A percentile compares a stretch with the other conserved stretches of the same genome.
phyloP scores from a whole-genome alignment of 2,888 invertebrate species.

The Apodemia duryi region DNA sequence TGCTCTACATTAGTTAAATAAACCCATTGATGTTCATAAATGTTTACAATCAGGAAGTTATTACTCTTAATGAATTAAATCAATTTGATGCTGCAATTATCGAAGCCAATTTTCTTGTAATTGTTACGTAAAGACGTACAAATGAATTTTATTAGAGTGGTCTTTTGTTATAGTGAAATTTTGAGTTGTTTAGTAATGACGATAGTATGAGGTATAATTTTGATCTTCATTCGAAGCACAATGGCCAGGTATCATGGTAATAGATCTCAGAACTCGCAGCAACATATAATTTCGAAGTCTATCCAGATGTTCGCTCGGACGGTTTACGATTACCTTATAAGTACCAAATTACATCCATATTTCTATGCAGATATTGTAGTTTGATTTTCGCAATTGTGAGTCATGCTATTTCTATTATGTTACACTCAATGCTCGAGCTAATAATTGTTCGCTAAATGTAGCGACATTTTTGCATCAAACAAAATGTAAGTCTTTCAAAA shows the following conservation, averaged over 20 bases:
- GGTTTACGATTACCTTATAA: slow-evolving; percentile 19
- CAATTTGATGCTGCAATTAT: no score
- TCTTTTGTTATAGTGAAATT: slow-evolving; percentile 6
- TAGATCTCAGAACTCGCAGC: slow-evolving; percentile 11
- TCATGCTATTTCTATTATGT: slow-evolving; percentile 42
- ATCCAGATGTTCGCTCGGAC: slow-evolving; percentile 20
- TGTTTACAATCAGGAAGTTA: no score
- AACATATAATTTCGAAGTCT: slow-evolving; percentile 11
- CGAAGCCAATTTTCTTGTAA: background rate
- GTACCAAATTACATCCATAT: slow-evolving; percentile 31
- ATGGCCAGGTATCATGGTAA: slow-evolving; percentile 10
- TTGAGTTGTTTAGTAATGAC: background rate
- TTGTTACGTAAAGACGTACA: background rate
- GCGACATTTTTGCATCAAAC: background rate
- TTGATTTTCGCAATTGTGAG: slow-evolving; percentile 51
- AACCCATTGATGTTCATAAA: no score
- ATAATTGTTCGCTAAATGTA: background rate
- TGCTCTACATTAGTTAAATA: no score
- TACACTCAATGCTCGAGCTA: background rate
- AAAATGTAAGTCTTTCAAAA: no score
- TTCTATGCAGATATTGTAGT: slow-evolving; percentile 44
- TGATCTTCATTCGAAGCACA: slow-evolving; percentile 5
- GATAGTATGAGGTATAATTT: slow-evolving; percentile 3
- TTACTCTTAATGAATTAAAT: no score
- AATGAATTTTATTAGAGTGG: background rate